Evolutionary conservation across 2,113 vertebrate genomes (phyloP).

Genomic region (Gymnogyps californianus): DNA sequence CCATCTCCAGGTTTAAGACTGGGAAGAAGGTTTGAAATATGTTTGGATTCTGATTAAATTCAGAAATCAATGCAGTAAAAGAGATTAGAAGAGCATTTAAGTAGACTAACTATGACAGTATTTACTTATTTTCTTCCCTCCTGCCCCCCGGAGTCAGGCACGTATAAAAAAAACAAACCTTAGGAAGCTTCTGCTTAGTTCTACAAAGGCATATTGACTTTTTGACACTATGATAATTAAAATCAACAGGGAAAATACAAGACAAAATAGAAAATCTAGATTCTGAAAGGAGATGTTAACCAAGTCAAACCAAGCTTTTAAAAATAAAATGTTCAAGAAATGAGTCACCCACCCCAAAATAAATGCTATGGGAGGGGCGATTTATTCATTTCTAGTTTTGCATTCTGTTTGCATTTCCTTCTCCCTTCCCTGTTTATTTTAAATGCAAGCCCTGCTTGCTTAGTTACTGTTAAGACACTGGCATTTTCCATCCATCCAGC

Average conservation of each 20-base stretch:
- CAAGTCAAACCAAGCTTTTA: background rate
- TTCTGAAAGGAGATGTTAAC: background rate
- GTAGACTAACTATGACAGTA: background rate
- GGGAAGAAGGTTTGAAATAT: background rate
- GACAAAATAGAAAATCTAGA: background rate
- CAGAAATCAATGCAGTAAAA: background rate
- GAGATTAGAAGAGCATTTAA: background rate
- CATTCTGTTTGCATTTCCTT: background rate
- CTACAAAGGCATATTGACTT: background rate
- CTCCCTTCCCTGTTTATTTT: background rate
- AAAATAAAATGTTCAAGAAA: background rate
- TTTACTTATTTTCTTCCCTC: background rate
- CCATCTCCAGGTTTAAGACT: background rate
- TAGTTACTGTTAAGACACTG: background rate
- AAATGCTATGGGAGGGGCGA: background rate
- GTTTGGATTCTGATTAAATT: background rate
- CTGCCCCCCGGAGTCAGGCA: background rate
- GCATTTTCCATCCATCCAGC: background rate
- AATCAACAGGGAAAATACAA: background rate
- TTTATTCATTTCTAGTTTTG: background rate
- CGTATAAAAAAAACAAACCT: background rate
- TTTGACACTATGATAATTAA: background rate
- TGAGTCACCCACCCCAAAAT: background rate
- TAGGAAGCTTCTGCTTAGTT: background rate
- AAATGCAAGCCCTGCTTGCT: background rate